Base-by-base conservation (phyloP, 2,797 vertebrate genomes). In the Hydrocynus forskahlii region DNA sequence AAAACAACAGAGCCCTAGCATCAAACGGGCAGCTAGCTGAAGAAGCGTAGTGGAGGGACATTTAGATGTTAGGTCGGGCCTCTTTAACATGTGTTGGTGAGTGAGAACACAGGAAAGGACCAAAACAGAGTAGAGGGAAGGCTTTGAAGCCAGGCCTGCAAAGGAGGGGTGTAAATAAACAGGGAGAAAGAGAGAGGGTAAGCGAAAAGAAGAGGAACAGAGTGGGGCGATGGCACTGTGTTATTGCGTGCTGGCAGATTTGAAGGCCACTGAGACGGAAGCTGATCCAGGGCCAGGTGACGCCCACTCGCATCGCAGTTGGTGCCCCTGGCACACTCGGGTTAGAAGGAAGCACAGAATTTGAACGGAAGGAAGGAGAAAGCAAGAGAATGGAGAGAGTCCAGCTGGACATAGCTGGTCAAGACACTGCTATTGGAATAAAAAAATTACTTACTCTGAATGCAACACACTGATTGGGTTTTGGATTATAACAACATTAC, bases 71-170 rank as follows among this genome's bases (percentile, higher is more conserved):
- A 85, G 74, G 63, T 29, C 70, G 80, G 78, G 81, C 40, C 86
- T 89, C 84, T 90, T 90, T 82, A 87, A 76, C 86, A 84, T 88
- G 85, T 80, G 85, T 88, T 87, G 87, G 87, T 21, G 25, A 76
- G 84, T 75, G 74, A 69, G 84, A 88, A 86, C 86, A 67, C 40
- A 70, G 50, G 50, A 81, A 75, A 70, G 69, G 83, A 82, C n/a
- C 69, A 43, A 60, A 79, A 85, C 79, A 73, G 86, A 89, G 83
- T 54, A 7, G 73, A 82, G 79, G 72, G 12, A 29, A 25, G 79
- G 87, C 88, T 90, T 90, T 90, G 89, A 88, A 88, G 88, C 87
- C 81, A 80, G 69, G 19, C 78, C 80, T 83, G 70, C 66, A 79
- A 76, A 75, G 35, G 23, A 69, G 35, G 76, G 17, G 19, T 75